Base-by-base conservation (phyloP, 2,888 invertebrate species). In the Agonopterix alstromeriana region DNA sequence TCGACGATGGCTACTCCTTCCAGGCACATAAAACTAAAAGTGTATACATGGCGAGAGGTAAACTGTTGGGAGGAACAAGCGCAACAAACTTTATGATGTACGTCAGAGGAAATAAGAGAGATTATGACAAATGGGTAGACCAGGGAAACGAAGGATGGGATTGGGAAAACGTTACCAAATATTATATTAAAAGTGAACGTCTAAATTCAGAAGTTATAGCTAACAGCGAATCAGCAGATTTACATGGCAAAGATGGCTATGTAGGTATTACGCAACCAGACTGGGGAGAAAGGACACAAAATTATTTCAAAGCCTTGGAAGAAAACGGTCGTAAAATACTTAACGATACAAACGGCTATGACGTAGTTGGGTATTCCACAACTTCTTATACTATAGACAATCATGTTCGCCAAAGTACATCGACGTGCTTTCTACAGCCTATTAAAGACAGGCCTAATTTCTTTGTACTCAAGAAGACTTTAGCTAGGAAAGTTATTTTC, bases 81-180 rank as follows among this genome's bases (percentile, higher is more conserved):
- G 78, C 86, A 0, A 77, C 92, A 3, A 93, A 93, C 65, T 90
- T 86, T 41, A 91, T 93, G 92, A 57, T 91, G 1, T 91, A 93
- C 60, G 73, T 91, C 0, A 78, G 90, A 51, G 93, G 93, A 0
- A 91, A 91, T 64, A 82, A 87, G 35, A 69, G 67, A 5, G 93
- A 94, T 62, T 94, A 90, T 62, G 62, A 82, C 1, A 70, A 84
- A 0, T 95, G 95, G 95, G 91, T 90, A 0, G 78, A 77, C 3
- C 60, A 89, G 47, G 94, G 93, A 0, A 92, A 92, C n/a, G 11
- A 73, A 0, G 60, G 60, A 0, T 67, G 67, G 67, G 56, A 60
- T 27, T 64, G 56, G 58, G 51, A 61, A 7, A 52, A 53, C 0
- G 56, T 60, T 2, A 46, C 52, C 7, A 46, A 52, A 8, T 68